phyloP scores from a whole-genome alignment of 2,113 vertebrate genomes.

The Microcebus griseorufus region DNA sequence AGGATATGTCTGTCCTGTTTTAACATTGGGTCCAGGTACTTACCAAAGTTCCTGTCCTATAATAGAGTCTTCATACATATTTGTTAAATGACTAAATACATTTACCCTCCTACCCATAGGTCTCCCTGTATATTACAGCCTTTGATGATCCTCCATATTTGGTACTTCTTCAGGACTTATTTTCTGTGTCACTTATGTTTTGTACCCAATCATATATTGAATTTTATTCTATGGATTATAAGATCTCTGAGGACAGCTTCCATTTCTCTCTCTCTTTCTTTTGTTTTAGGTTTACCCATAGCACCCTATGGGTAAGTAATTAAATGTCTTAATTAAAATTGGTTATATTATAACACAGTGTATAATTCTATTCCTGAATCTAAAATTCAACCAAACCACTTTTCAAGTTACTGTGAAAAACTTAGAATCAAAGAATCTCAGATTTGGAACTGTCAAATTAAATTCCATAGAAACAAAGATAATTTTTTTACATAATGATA shows the following conservation, averaged over 20 bases:
- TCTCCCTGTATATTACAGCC: not conserved
- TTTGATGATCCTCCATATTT: not conserved
- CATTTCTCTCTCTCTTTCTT: not conserved
- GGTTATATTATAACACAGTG: not conserved
- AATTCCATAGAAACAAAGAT: not conserved
- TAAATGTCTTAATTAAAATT: not conserved
- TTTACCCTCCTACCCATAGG: not conserved
- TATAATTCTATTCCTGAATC: not conserved
- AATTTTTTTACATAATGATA: not conserved
- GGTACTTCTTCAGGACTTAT: not conserved
- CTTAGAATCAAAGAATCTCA: not conserved
- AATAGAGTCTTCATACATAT: not conserved
- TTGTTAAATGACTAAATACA: not conserved
- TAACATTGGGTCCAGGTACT: not conserved
- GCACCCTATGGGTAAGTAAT: not conserved
- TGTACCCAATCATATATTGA: not conserved
- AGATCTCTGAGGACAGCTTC: not conserved
- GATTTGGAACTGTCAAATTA: not conserved
- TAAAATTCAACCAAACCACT: not conserved
- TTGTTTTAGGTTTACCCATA: not conserved
- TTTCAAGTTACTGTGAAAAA: slow-evolving; percentile 21
- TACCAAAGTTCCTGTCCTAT: not conserved
- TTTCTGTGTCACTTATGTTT: not conserved
- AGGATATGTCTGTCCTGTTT: not conserved
- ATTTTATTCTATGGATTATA: not conserved